A percentile compares a stretch with the other conserved stretches of the same genome.
Evolutionary conservation across 2,113 vertebrate species (phyloP).

Genomic region (Ammodramus savannarum): DNA sequence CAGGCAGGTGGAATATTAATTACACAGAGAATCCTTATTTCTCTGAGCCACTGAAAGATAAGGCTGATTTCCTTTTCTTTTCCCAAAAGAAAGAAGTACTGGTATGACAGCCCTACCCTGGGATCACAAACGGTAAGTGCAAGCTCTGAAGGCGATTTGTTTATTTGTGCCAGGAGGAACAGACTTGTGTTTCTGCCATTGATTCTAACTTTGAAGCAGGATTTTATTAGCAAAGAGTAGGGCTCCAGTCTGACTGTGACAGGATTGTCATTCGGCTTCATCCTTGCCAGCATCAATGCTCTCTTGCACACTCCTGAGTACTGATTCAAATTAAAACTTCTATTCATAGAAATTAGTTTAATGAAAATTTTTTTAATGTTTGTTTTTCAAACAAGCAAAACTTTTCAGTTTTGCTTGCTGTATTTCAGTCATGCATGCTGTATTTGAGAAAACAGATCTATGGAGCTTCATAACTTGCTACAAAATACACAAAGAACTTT

Average conservation of each 20-base stretch:
- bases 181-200: not conserved
- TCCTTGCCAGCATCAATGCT: accelerated
- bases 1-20: not conserved
- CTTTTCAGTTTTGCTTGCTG: not conserved
- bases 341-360: not conserved
- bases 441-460: not conserved
- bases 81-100: conserved; percentile 78
- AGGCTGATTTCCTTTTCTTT: not conserved
- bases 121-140: conserved; percentile 58
- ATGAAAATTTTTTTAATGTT: not conserved
- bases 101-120: conserved; percentile 76
- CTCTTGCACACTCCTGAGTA: accelerated
- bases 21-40: not conserved
- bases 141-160: not conserved
- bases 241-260: accelerated
- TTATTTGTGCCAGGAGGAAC: not conserved
- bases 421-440: too few relatives aligned
- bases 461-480: not conserved
- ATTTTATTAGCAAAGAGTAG: not conserved
- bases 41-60: not conserved
- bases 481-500: not conserved
- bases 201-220: not conserved
- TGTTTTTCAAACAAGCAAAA: not conserved
- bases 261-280: not conserved
- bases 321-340: not conserved